Percentiles rank a stretch among this genome's conserved stretches.
Conservation (phyloP, 2,113 vertebrate genomes). For the Nibea albiflora region DNA sequence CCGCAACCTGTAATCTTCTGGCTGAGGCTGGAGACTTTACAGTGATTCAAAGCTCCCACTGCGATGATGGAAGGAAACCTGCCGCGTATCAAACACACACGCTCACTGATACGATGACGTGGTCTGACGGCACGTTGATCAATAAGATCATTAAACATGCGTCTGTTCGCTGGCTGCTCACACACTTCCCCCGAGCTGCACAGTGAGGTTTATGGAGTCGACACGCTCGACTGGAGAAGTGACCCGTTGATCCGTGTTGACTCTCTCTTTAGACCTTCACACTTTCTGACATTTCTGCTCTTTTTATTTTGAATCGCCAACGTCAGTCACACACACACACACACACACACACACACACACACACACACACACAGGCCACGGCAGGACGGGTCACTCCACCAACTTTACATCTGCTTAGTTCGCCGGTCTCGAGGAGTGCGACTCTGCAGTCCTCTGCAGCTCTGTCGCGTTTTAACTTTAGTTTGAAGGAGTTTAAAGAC, state of each 20-base stretch:
- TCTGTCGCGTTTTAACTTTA: no score
- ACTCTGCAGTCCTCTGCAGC: no score
- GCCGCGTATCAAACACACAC: slow-evolving; percentile 4
- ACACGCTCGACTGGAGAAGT: background rate
- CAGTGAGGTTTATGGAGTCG: background rate
- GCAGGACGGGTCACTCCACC: background rate
- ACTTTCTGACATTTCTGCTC: background rate
- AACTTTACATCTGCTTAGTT: background rate
- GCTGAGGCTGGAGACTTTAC: slow-evolving; percentile 4
- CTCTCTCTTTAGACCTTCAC: background rate
- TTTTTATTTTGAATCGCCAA: background rate
- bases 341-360: no score
- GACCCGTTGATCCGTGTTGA: background rate
- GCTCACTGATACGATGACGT: no score
- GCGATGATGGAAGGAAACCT: slow-evolving; percentile 7
- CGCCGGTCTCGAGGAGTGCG: background rate
- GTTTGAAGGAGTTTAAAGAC: no score
- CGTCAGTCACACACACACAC: slow-evolving; percentile 8
- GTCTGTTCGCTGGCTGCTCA: background rate
- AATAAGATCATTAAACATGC: background rate
- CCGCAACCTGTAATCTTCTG: slow-evolving; percentile 12
- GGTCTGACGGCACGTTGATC: no score
- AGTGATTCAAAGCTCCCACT: background rate
- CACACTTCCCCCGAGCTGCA: slow-evolving; percentile 9
- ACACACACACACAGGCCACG: background rate